Base-by-base conservation (phyloP, 2,113 vertebrate species). In the Mystacornis crossleyi region DNA sequence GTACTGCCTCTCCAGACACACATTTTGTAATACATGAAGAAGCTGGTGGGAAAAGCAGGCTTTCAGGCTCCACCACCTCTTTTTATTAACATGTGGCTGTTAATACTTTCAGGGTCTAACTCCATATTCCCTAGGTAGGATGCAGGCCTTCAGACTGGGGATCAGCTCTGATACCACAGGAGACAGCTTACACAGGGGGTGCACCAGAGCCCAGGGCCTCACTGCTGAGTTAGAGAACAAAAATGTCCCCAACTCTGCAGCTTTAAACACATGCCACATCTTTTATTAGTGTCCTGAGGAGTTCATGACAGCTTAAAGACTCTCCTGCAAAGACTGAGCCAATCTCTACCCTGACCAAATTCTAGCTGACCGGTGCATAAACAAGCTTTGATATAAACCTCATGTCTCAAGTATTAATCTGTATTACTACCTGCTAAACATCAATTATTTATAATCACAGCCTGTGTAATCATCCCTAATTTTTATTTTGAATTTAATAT, bases 1-100 rank as follows among this genome's bases (percentile, higher is more conserved):
- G 5, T 14, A 80, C 90, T 70, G 72, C 94, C 62, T 89, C 69
- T 94, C 93, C 89, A 95, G 93, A 65, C 95, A 92, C 92, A 45
- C 38, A 54, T 91, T 95, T 91, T 78, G 71, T n/a, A 93, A 81
- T 55, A 89, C 65, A 67, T 86, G 77, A 89, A 82, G 93, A 95
- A 92, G 87, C 81, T 69, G 40, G 23, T 45, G n/a, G 57, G 36
- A 78, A 78, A 79, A 38, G 26, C 0, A 2, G 45, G 42, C 2
- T 81, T 80, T 19, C 74, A 94, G 77, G 48, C 71, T 33, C 80
- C 89, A 90, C 62, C 89, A 80, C 69, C 72, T 71, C 57, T 72
- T 79, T 71, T 92, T 81, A 82, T 75, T 91, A 75, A 47, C 62
- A 71, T 3, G 25, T 81, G 67, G 38, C 54, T 62, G 25, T 67